Evolutionary conservation across 2,113 vertebrate species (phyloP), one percentile per base, ranked within the genome.

Genomic region (Centrocercus urophasianus): DNA sequence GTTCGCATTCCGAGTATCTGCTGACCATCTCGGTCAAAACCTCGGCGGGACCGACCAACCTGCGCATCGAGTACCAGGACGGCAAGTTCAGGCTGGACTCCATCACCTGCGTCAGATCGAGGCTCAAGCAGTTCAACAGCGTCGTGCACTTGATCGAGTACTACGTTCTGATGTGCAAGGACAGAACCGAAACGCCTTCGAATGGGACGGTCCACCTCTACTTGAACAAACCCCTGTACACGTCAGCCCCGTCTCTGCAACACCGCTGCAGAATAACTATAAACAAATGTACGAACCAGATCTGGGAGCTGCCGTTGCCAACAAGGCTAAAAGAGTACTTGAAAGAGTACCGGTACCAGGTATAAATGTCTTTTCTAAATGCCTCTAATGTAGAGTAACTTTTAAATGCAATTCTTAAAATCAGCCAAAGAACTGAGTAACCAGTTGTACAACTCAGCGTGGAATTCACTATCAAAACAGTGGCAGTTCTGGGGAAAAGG

Each of bases 1-100:
- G 99, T 91, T 99, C 99, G 0, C 99, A 99, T 95, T 98, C 98
- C 77, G 99, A 99, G 79, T 99, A 99, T 96, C 98, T 99, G 71
- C 98, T 99, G 94, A 99, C 99, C 89, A 99, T 99, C 96, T 99
- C 99, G 0, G 98, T 99, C 81, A 99, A 99, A 98, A 99, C 99
- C 5, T 98, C 98, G 32, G 99, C 98, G 0, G 99, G 99, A 89
- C 99, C 99, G 87, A 99, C 99, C 87, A 99, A 99, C 94, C 97
- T 99, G 65, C 98, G 99, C 22, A 99, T 99, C 54, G 99, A 99
- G 90, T 99, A 98, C 97, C 98, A 98, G 86, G 98, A 99, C 59
- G 99, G 99, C 54, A 99, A 99, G 78, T 99, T 99, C 98, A 98
- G 99, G 93, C 97, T 99, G 98, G 99, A 99, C 97, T 99, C 99